phyloP scores from a whole-genome alignment of 2,888 invertebrate species.

The Oeneis ivallda region DNA sequence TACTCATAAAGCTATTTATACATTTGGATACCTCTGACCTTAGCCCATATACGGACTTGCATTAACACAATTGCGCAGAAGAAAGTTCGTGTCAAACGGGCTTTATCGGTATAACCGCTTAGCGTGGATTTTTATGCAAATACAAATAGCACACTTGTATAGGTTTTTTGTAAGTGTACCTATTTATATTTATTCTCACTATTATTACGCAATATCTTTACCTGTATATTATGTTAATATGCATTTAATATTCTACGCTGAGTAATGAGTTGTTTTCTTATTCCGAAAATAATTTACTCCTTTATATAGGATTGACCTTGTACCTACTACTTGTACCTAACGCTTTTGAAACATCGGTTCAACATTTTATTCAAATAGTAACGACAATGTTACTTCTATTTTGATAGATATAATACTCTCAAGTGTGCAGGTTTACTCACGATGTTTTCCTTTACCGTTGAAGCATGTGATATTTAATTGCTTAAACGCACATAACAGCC shows the following conservation, averaged over 20 bases:
- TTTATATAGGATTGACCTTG: not conserved
- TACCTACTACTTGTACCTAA: not conserved
- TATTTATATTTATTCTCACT: slow-evolving; percentile 27
- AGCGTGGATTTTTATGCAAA: slow-evolving; percentile 44
- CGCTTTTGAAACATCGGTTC: not conserved
- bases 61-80: slow-evolving; percentile 28
- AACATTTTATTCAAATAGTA: too few relatives aligned
- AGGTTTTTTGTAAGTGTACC: slow-evolving; percentile 27
- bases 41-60: slow-evolving; percentile 42
- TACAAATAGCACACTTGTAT: slow-evolving; percentile 32
- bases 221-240: slow-evolving; percentile 13
- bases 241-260: not conserved
- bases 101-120: slow-evolving; percentile 31
- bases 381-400: too few relatives aligned
- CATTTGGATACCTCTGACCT: slow-evolving; percentile 5
- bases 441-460: too few relatives aligned
- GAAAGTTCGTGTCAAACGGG: slow-evolving; percentile 35
- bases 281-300: not conserved
- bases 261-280: slow-evolving; percentile 7
- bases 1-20: slow-evolving; percentile 41
- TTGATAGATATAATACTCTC: too few relatives aligned
- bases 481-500: too few relatives aligned
- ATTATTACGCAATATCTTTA: slow-evolving; percentile 16
- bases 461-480: too few relatives aligned
- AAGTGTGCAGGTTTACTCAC: too few relatives aligned